phyloP scores from a whole-genome alignment of 2,888 invertebrate genomes.

The Thera britannica region DNA sequence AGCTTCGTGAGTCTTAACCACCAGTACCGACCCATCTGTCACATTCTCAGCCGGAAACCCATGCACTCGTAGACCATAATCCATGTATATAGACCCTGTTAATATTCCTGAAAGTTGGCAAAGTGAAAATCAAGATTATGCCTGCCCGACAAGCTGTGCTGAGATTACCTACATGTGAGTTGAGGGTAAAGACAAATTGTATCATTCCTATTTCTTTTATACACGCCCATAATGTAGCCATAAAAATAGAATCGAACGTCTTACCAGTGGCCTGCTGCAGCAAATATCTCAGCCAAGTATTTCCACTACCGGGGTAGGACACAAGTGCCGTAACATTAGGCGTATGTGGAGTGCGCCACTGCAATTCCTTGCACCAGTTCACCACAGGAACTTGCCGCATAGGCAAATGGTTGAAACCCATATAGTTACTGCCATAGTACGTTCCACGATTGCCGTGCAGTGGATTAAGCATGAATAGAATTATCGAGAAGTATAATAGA shows the following conservation, averaged over 20 bases:
- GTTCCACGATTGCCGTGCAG: conserved; percentile 59
- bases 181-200: too few species aligned
- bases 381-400: conserved; percentile 63
- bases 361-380: conserved; percentile 83
- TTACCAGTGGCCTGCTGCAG: conserved; percentile 91
- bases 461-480: conserved; percentile 72
- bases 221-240: background rate
- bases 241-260: background rate
- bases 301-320: conserved; percentile 93
- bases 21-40: conserved; percentile 89
- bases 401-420: conserved; percentile 56
- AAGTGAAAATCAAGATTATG: too few species aligned
- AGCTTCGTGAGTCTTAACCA: conserved; percentile 92
- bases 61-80: conserved; percentile 90
- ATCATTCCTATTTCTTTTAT: too few species aligned
- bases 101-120: conserved; percentile 82
- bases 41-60: conserved; percentile 93
- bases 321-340: conserved; percentile 86
- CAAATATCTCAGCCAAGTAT: conserved; percentile 92
- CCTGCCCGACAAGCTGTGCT: too few species aligned
- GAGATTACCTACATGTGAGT: too few species aligned
- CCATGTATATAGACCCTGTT: conserved; percentile 93
- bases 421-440: conserved; percentile 60
- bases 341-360: conserved; percentile 77
- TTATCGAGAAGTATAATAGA: conserved; percentile 72